Percentiles rank a stretch among this genome's conserved stretches.
Evolutionary conservation across 2,888 invertebrate species (phyloP).

Genomic region (Ormyrus nitidulus): DNA sequence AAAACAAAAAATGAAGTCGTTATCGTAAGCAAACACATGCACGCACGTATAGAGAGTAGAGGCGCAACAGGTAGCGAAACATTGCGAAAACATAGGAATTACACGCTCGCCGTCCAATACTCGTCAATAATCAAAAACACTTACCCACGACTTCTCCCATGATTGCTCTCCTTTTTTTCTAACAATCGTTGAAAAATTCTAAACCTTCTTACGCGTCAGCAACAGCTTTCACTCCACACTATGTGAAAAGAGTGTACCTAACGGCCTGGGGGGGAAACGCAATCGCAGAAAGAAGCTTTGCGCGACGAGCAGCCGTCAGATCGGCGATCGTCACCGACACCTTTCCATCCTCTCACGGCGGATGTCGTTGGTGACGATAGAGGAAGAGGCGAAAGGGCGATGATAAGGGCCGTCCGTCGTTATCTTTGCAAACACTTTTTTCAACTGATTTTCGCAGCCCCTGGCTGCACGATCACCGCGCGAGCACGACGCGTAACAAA

Average conservation of each 20-base stretch:
- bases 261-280: background rate
- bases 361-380: background rate
- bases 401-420: background rate
- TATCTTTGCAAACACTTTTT: too few relatives aligned
- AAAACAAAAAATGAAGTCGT: slow-evolving; percentile 41
- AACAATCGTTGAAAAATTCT: background rate
- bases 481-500: slow-evolving; percentile 65
- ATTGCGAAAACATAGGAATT: slow-evolving; percentile 23
- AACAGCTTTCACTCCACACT: slow-evolving; percentile 13
- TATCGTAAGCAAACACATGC: background rate
- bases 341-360: background rate
- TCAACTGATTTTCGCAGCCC: slow-evolving; percentile 58
- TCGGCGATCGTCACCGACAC: background rate
- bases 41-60: slow-evolving; percentile 2
- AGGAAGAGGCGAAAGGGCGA: background rate
- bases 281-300: background rate
- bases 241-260: slow-evolving; percentile 16
- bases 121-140: background rate
- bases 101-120: background rate
- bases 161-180: slow-evolving; percentile 2
- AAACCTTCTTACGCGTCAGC: background rate
- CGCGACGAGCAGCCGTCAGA: slow-evolving; percentile 13
- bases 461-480: slow-evolving; percentile 66
- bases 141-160: slow-evolving; percentile 59
- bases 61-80: slow-evolving; percentile 49